Percentiles rank a stretch among this genome's conserved stretches.
Evolutionary conservation across 1,140 invertebrate genomes (phyloP).

Genomic region (Scaptomyza hsui): DNA sequence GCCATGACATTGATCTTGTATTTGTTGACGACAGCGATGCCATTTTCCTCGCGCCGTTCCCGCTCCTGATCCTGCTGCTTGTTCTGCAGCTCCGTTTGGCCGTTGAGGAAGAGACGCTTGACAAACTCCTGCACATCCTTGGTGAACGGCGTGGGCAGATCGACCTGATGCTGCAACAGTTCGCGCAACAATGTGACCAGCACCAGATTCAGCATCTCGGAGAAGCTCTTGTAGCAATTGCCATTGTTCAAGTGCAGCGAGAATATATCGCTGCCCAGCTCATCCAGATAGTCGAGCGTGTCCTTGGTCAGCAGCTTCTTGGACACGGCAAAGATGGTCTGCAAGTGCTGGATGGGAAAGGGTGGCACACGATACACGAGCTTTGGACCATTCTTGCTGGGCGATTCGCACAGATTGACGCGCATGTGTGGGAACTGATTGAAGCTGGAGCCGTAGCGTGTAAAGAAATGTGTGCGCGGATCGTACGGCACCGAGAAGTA

Average conservation of each 20-base stretch:
- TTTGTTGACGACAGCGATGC: conserved; percentile 90
- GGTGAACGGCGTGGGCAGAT: conserved; percentile 94
- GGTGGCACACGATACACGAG: conserved; percentile 80
- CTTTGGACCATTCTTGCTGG: conserved; percentile 86
- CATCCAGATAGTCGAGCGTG: conserved; percentile 91
- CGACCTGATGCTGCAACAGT: conserved; percentile 94
- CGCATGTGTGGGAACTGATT: conserved; percentile 93
- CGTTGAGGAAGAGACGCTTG: conserved; percentile 93
- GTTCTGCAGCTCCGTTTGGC: conserved; percentile 95
- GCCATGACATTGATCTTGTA: conserved; percentile 98
- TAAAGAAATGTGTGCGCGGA: conserved; percentile 93
- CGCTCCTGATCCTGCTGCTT: conserved; percentile 92
- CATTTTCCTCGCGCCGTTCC: conserved; percentile 92
- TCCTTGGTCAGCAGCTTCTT: conserved; percentile 96
- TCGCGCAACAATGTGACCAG: conserved; percentile 96
- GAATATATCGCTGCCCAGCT: conserved; percentile 91
- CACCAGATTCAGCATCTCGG: conserved; percentile 96
- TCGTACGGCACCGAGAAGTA: conserved; percentile 90
- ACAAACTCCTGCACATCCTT: conserved; percentile 92
- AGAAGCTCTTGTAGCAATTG: conserved; percentile 92
- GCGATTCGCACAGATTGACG: conserved; percentile 85
- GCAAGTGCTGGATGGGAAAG: conserved; percentile 90
- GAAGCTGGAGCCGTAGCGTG: conserved; percentile 96
- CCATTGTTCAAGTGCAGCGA: conserved; percentile 86
- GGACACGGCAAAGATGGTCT: conserved; percentile 91